Percentiles rank a stretch among this genome's conserved stretches.
Conservation (phyloP, 2,113 vertebrate species). For the Vombatus ursinus region DNA sequence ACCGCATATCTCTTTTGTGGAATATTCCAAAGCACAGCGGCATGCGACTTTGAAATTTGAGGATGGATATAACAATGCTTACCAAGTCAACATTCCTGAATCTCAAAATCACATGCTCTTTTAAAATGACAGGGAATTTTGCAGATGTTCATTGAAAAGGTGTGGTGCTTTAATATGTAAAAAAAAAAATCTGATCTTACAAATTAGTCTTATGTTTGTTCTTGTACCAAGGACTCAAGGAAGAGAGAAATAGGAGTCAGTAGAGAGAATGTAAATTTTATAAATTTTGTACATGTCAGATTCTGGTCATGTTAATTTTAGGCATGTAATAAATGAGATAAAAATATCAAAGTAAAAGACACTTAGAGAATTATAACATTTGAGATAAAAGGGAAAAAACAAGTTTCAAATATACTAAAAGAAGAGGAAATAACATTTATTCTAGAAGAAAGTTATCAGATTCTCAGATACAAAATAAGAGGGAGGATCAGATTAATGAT, state of each 20-base stretch:
- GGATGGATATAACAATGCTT: conserved; percentile 48
- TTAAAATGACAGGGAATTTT: conserved; percentile 47
- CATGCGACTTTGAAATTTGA: conserved; percentile 63
- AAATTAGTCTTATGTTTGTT: conserved; percentile 67
- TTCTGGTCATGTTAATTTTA: conserved; percentile 4
- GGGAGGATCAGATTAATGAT: neutral
- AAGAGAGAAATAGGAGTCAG: conserved; percentile 33
- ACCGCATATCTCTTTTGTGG: conserved; percentile 34
- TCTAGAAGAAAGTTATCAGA: neutral
- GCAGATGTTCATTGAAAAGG: conserved; percentile 1
- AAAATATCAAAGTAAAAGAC: neutral
- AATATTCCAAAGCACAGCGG: conserved; percentile 40
- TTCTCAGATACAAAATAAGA: neutral
- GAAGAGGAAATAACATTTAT: neutral
- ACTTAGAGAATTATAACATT: conserved; percentile 18
- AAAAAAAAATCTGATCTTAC: conserved; percentile 15
- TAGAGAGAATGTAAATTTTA: neutral
- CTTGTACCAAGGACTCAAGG: conserved; percentile 24
- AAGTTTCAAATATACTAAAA: conserved; percentile 14
- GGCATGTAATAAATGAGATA: conserved; percentile 32
- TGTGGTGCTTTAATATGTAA: conserved; percentile 48
- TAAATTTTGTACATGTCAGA: neutral
- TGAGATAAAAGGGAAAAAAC: neutral
- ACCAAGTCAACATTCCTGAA: conserved; percentile 48
- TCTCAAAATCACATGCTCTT: conserved; percentile 34